These are phyloP conservation scores for Caenorhabditis virilis DNA, from an alignment of 2,888 invertebrate species.

Conservation along the genomic window DNA sequence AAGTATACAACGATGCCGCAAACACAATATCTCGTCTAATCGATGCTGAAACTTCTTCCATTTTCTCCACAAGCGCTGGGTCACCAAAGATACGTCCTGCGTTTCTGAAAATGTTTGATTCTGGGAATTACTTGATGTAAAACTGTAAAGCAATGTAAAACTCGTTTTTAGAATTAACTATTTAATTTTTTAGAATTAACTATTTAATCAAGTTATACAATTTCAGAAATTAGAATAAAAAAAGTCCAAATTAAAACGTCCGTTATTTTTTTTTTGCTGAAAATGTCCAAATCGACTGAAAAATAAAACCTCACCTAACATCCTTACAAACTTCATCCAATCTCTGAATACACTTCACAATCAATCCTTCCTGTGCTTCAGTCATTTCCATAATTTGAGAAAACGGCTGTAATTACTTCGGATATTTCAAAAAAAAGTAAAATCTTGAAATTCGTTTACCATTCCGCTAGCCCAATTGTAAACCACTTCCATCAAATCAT, in stretches of 20 bases:
- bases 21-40: conserved; percentile 98
- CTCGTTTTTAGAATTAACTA: too few species aligned
- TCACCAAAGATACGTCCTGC: conserved; percentile 92
- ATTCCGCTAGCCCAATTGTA: conserved; percentile 93
- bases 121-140: too few species aligned
- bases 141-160: too few species aligned
- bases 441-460: conserved; percentile 71
- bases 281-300: too few species aligned
- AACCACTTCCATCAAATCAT: conserved; percentile 89
- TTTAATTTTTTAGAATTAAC: too few species aligned
- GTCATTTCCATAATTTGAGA: conserved; percentile 89
- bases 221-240: too few species aligned
- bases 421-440: not conserved
- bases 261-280: too few species aligned
- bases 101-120: conserved; percentile 76
- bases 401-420: conserved; percentile 77
- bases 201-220: too few species aligned
- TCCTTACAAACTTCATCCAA: conserved; percentile 88
- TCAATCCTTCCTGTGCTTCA: conserved; percentile 94
- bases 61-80: conserved; percentile 86
- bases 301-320: conserved; percentile 75
- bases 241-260: too few species aligned
- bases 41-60: conserved; percentile 84
- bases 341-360: conserved; percentile 94
- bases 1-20: conserved; percentile 90